Base-by-base conservation (phyloP, 2,113 vertebrate genomes). In the Atlantisia rogersi region DNA sequence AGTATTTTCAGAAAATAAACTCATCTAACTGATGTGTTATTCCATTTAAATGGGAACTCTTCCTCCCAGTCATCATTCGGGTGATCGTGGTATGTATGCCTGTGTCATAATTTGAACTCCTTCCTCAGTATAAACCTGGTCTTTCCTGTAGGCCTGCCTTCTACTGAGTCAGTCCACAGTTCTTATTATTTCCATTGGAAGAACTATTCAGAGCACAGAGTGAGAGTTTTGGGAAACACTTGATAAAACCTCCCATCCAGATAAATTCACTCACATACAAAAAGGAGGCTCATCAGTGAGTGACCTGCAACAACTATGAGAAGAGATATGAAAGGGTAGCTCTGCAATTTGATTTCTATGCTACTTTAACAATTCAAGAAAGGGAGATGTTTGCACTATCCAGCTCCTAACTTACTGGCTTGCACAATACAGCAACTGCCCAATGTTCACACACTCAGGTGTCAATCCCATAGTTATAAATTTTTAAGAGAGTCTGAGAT, bases 391-490 rank as follows among this genome's bases (percentile, higher is more conserved):
- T 37, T 11, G 11, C 29, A 15, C 19, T 55, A 15, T 3, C n/a
- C 26, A 84, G 20, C 31, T 70, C 26, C 12, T 56, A 62, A 42
- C 69, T 64, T 65, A 55, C 21, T 40, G 14, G 5, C 19, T 76
- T 18, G 12, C 1, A 2, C 39, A 69, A 20, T 13, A 21, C 46
- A 81, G 26, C 5, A 50, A 21, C 39, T 42, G 29, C 56, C 40
- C 52, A 35, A 1, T 1, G 0, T 26, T 59, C 31, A 21, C 20
- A 24, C 1, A 39, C 8, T n/a, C 6, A 0, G 12, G 10, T 92
- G 29, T 9, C n/a, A 83, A 17, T 14, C 15, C 21, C 0, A 11
- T 2, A 68, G 11, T 17, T n/a, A 35, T 0, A 0, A 10, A 25
- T 31, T 55, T n/a, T 65, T 6, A 52, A 74, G 39, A 60, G 8